A percentile compares a stretch with the other conserved stretches of the same genome.
phyloP scores from a whole-genome alignment of 2,888 invertebrate genomes.

The Chaitophorus viminalis region DNA sequence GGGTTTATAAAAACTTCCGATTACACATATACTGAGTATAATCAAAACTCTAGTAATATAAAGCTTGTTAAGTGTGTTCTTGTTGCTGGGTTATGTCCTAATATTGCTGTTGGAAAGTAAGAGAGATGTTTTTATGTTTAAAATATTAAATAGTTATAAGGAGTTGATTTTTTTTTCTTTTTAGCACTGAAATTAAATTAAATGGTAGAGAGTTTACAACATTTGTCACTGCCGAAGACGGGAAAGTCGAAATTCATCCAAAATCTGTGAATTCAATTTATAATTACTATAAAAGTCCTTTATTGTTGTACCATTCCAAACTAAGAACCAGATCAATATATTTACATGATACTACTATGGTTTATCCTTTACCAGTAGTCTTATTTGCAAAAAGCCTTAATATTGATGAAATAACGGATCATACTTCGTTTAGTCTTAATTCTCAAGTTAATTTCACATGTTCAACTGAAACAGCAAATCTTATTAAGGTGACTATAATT shows the following conservation, averaged over 20 bases:
- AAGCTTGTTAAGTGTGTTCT: constrained; percentile 86
- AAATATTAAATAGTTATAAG: not conserved
- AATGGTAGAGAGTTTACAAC: constrained; percentile 36
- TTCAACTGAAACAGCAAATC: constrained; percentile 66
- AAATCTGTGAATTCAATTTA: constrained; percentile 78
- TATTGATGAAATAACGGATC: constrained; percentile 66
- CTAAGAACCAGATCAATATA: constrained; percentile 73
- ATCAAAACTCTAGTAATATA: constrained; percentile 79
- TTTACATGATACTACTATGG: constrained; percentile 83
- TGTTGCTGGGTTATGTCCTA: constrained; percentile 90
- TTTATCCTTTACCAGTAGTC: constrained; percentile 82
- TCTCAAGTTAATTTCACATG: constrained; percentile 68
- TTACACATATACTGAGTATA: constrained; percentile 73
- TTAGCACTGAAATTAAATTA: constrained; percentile 53
- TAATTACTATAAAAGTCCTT: constrained; percentile 72
- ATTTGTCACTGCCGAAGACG: constrained; percentile 72
- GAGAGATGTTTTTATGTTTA: constrained; percentile 64
- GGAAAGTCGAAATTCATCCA: constrained; percentile 77
- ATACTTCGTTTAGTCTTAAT: constrained; percentile 68
- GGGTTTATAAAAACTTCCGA: constrained; percentile 76
- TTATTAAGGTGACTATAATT: constrained; percentile 68
- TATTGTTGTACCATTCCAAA: constrained; percentile 82
- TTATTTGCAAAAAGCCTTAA: constrained; percentile 82
- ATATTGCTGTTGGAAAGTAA: constrained; percentile 78
- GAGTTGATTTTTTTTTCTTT: constrained; percentile 33